Conservation (phyloP, 2,888 invertebrate species). For the Ceriagrion tenellum region DNA sequence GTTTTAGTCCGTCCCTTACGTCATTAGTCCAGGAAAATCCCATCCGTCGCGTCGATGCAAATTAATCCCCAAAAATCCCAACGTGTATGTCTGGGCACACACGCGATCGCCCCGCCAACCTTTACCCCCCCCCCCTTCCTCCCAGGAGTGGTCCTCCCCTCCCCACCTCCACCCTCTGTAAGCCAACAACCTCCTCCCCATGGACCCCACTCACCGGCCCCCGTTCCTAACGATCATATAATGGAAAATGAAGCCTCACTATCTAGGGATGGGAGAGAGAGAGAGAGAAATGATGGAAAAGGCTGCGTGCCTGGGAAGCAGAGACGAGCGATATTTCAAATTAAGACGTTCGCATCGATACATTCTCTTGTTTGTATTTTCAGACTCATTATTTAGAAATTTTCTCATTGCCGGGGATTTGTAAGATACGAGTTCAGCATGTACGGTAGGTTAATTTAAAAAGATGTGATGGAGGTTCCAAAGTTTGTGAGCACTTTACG, state of each 20-base stretch:
- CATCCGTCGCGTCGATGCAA: conserved; percentile 52
- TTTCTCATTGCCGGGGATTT: too few species aligned
- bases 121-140: not conserved
- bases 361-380: too few species aligned
- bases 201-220: not conserved
- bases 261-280: not conserved
- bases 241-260: conserved; percentile 43
- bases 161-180: too few species aligned
- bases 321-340: not conserved
- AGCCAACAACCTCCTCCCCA: not conserved
- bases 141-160: not conserved
- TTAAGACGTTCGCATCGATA: not conserved
- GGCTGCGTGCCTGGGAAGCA: not conserved
- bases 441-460: too few species aligned
- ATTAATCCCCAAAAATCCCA: conserved; percentile 62
- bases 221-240: conserved; percentile 29
- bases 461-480: too few species aligned
- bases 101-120: not conserved
- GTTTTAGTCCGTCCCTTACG: not conserved
- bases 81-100: conserved; percentile 23
- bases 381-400: too few species aligned
- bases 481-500: too few species aligned
- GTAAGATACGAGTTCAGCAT: too few species aligned
- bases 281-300: not conserved
- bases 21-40: conserved; percentile 48